Conservation (phyloP, 2,797 vertebrate species). For the Anas bernieri region DNA sequence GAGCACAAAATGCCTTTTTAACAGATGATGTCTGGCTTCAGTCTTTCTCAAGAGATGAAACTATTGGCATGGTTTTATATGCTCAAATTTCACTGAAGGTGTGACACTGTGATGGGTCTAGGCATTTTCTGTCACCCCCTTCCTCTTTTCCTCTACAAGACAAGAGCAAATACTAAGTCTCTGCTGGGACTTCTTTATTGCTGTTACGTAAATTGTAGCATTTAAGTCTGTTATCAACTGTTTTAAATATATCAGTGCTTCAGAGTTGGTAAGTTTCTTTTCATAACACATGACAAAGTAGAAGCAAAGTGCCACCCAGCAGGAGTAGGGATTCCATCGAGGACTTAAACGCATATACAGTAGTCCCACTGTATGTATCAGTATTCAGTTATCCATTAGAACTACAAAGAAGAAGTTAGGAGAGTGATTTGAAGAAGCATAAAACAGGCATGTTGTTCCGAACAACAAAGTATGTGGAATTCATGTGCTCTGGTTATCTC, state of each 20-base stretch:
- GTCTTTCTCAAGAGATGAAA: background rate
- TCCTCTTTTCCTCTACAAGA: background rate
- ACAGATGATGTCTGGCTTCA: background rate
- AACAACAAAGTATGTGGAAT: background rate
- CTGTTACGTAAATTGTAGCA: background rate
- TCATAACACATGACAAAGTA: background rate
- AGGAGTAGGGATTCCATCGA: background rate
- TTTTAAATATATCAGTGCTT: background rate
- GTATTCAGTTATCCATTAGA: background rate
- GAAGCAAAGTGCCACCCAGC: background rate
- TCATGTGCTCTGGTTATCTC: background rate
- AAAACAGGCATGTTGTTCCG: background rate
- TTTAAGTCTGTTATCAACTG: background rate
- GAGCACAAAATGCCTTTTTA: background rate
- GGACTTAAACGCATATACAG: no score
- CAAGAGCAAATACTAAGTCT: background rate
- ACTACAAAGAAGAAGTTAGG: background rate
- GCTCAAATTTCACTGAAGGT: background rate
- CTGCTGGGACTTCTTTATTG: background rate
- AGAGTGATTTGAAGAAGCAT: background rate
- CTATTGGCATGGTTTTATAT: background rate
- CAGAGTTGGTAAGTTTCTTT: background rate
- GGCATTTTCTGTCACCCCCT: background rate
- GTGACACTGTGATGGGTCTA: background rate
- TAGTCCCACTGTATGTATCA: background rate